Conservation (phyloP, 1,140 invertebrate species). For the Eufriesea mexicana region DNA sequence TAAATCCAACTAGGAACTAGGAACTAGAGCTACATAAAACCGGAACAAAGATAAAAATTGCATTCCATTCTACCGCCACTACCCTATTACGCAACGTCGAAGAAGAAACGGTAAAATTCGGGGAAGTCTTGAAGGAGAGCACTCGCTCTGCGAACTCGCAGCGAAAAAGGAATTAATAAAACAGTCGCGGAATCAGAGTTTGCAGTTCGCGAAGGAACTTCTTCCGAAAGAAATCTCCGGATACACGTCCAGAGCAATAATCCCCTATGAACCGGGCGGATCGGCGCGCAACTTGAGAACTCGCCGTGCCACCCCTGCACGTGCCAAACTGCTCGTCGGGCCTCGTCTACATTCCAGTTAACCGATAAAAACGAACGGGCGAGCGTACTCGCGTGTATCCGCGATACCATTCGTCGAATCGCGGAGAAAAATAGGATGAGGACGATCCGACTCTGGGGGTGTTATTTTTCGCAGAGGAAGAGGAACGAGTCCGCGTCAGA, state of each 20-base stretch:
- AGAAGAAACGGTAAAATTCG: too few species aligned
- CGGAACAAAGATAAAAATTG: too few species aligned
- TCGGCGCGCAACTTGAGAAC: not conserved
- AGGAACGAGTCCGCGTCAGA: not conserved
- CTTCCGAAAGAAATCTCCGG: not conserved
- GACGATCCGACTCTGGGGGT: too few species aligned
- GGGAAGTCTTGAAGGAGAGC: too few species aligned
- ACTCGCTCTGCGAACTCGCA: too few species aligned
- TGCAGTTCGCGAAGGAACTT: not conserved
- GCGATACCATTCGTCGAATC: not conserved
- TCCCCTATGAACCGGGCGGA: not conserved
- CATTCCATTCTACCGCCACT: too few species aligned
- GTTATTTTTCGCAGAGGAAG: not conserved
- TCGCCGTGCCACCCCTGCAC: not conserved
- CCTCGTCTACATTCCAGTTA: not conserved
- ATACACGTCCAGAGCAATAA: not conserved
- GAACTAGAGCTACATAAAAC: too few species aligned
- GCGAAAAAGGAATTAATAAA: too few species aligned
- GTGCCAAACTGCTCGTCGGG: not conserved
- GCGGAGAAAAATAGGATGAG: too few species aligned
- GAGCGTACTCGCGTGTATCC: not conserved
- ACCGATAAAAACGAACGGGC: not conserved
- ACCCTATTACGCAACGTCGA: too few species aligned
- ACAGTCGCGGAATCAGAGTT: not conserved
- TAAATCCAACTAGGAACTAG: too few species aligned